phyloP scores from a whole-genome alignment of 2,888 invertebrate species.

The Thymelicus acteon region DNA sequence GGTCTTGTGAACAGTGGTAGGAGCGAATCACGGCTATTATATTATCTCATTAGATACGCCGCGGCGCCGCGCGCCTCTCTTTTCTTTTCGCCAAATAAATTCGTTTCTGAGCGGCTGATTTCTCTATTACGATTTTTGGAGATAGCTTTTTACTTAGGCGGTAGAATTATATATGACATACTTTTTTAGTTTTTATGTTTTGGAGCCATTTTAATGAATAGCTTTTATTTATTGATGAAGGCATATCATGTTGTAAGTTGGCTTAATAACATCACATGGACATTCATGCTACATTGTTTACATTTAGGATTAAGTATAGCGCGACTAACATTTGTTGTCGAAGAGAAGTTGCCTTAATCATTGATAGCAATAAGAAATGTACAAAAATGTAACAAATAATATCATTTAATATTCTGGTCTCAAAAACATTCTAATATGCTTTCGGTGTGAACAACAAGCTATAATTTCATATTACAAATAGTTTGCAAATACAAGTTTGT shows the following conservation, averaged over 20 bases:
- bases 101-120: conserved; percentile 70
- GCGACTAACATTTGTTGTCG: too few relatives aligned
- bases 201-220: neutral
- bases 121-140: conserved; percentile 65
- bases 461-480: conserved; percentile 80
- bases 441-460: conserved; percentile 55
- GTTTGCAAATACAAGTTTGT: conserved; percentile 77
- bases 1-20: conserved; percentile 69
- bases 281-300: too few relatives aligned
- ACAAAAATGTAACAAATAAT: too few relatives aligned
- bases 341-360: too few relatives aligned
- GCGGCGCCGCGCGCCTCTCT: conserved; percentile 65
- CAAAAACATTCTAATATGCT: neutral
- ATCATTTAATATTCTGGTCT: neutral
- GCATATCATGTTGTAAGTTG: too few relatives aligned
- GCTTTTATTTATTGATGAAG: neutral
- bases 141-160: conserved; percentile 40
- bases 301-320: too few relatives aligned
- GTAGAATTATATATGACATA: conserved; percentile 6
- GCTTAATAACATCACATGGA: too few relatives aligned
- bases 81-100: conserved; percentile 77
- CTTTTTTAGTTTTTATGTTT: neutral
- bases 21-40: conserved; percentile 81
- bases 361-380: too few relatives aligned
- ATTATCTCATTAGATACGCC: conserved; percentile 83